Evolutionary conservation across 1,140 invertebrate species (phyloP).

Genomic region (Drosophila bifasciata): DNA sequence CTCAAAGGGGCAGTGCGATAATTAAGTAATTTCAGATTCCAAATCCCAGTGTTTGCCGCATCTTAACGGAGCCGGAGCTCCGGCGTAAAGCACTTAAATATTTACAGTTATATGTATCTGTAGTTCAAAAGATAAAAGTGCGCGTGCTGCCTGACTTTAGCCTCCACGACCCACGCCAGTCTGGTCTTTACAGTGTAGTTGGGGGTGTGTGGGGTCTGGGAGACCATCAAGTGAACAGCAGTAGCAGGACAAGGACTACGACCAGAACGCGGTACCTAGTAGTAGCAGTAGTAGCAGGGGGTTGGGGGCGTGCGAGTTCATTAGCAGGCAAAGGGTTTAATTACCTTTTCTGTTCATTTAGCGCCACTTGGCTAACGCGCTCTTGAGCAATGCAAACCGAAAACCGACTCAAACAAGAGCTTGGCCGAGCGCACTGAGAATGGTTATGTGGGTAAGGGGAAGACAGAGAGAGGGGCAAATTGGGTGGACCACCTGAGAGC

Average conservation of each 20-base stretch:
- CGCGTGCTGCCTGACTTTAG: conserved; percentile 42
- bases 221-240: conserved; percentile 5
- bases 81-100: conserved; percentile 66
- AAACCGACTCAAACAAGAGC: conserved; percentile 58
- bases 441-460: not conserved
- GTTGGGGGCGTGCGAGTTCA: conserved; percentile 71
- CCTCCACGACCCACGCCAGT: not conserved
- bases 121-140: conserved; percentile 72
- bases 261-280: not conserved
- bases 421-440: not conserved
- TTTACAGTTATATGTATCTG: conserved; percentile 61
- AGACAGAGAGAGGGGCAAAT: not conserved
- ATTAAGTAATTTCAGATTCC: conserved; percentile 34
- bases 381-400: conserved; percentile 82
- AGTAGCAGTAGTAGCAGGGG: no score
- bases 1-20: conserved; percentile 16
- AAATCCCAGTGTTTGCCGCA: conserved; percentile 4
- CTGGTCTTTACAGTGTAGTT: no score
- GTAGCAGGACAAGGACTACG: not conserved
- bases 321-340: conserved; percentile 84
- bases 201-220: not conserved
- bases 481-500: conserved; percentile 25
- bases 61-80: not conserved
- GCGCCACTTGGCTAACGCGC: conserved; percentile 83
- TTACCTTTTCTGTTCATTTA: conserved; percentile 84